phyloP scores from a whole-genome alignment of 2,113 vertebrate genomes.

The Tragelaphus imberbis region DNA sequence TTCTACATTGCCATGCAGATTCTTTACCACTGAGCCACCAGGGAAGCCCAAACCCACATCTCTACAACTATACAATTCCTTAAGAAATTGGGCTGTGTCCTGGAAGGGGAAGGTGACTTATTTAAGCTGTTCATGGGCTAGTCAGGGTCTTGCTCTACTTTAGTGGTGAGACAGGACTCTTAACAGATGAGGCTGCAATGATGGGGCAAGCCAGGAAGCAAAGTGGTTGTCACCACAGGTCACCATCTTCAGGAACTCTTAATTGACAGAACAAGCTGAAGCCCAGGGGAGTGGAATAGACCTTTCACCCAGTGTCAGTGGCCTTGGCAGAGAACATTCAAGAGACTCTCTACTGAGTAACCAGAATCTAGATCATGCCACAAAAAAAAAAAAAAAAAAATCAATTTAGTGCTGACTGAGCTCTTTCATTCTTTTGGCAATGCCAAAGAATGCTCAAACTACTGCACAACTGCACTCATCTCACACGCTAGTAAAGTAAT shows the following conservation, averaged over 20 bases:
- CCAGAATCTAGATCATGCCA: not conserved
- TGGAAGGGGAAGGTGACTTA: not conserved
- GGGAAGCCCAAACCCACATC: not conserved
- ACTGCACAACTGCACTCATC: no score
- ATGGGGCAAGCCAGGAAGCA: not conserved
- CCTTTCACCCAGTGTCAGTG: not conserved
- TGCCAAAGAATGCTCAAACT: no score
- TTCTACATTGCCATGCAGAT: not conserved
- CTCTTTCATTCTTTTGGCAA: not conserved
- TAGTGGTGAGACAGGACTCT: not conserved
- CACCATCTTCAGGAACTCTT: not conserved
- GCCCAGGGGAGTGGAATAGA: not conserved
- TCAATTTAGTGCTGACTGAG: not conserved
- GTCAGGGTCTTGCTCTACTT: not conserved
- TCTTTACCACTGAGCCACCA: not conserved
- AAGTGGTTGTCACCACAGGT: not conserved
- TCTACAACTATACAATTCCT: not conserved
- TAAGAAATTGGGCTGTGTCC: not conserved
- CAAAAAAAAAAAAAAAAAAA: not conserved
- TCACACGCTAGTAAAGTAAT: no score
- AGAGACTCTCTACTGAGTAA: not conserved
- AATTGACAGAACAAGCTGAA: not conserved
- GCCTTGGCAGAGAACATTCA: not conserved
- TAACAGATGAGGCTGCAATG: not conserved
- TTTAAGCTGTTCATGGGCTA: not conserved